These are phyloP conservation scores for Heliconius hortense DNA, from an alignment of 2,888 invertebrate genomes.

Conservation along the genomic window DNA sequence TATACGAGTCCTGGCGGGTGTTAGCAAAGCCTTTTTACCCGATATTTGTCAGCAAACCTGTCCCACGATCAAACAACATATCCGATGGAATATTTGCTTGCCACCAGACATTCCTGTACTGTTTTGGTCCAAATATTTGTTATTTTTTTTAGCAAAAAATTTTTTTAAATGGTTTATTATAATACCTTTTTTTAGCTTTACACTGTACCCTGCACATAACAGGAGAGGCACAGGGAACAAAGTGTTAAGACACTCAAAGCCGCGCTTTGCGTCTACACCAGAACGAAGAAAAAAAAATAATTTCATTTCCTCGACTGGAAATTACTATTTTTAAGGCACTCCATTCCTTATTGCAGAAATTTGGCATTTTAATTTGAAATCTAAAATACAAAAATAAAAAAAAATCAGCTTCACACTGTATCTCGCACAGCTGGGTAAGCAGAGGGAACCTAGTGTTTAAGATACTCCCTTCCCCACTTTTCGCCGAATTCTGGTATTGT, in stretches of 20 bases:
- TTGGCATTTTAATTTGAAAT: too few species aligned
- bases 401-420: too few species aligned
- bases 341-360: too few species aligned
- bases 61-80: conserved; percentile 79
- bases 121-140: conserved; percentile 27
- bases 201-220: neutral
- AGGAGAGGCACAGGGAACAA: neutral
- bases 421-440: too few species aligned
- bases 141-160: too few species aligned
- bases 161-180: neutral
- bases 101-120: conserved; percentile 59
- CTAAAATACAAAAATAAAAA: too few species aligned
- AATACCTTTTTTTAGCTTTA: neutral
- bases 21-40: conserved; percentile 54
- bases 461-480: too few species aligned
- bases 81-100: conserved; percentile 74
- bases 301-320: neutral
- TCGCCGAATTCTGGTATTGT: too few species aligned
- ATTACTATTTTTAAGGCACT: neutral
- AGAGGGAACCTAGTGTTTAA: too few species aligned
- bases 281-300: too few species aligned
- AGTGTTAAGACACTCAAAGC: neutral
- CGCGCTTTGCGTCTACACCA: too few species aligned
- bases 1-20: conserved; percentile 43
- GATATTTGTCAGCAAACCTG: conserved; percentile 76